These are phyloP conservation scores for Mesoclemmys tuberculata DNA, from an alignment of 2,113 vertebrate species.

Conservation along the genomic window DNA sequence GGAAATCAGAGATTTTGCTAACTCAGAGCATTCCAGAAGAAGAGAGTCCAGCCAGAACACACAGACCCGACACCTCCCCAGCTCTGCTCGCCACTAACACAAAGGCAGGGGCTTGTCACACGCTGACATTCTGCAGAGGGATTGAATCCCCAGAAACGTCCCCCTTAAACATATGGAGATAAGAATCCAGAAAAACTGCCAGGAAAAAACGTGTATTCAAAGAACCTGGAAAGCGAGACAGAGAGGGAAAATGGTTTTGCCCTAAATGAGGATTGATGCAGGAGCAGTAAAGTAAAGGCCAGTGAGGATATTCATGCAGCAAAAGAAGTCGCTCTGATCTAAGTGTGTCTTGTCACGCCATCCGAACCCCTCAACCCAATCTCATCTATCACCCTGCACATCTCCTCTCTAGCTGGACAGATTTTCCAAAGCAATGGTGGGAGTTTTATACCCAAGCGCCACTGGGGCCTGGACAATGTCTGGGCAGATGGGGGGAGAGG, in stretches of 20 bases:
- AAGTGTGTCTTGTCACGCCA: not conserved
- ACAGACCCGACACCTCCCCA: not conserved
- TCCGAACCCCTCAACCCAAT: not conserved
- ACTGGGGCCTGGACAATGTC: too few relatives aligned
- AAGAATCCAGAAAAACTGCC: not conserved
- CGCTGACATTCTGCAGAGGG: not conserved
- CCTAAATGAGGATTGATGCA: not conserved
- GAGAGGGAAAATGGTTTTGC: not conserved
- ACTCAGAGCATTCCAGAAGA: not conserved
- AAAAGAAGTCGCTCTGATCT: not conserved
- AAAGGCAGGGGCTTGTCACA: not conserved
- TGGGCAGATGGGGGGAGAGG: not conserved
- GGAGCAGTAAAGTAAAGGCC: not conserved
- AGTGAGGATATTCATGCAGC: not conserved
- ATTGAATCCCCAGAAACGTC: not conserved
- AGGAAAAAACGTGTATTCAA: not conserved
- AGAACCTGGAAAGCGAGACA: not conserved
- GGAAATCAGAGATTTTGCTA: not conserved
- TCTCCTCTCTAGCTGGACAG: not conserved
- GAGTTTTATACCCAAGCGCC: not conserved
- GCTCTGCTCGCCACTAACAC: not conserved
- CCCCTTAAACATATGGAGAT: not conserved
- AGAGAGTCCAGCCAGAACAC: not conserved
- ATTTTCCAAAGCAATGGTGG: not conserved
- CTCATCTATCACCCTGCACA: not conserved